phyloP scores from a whole-genome alignment of 2,113 vertebrate genomes.

The Hippocampus barbouri region DNA sequence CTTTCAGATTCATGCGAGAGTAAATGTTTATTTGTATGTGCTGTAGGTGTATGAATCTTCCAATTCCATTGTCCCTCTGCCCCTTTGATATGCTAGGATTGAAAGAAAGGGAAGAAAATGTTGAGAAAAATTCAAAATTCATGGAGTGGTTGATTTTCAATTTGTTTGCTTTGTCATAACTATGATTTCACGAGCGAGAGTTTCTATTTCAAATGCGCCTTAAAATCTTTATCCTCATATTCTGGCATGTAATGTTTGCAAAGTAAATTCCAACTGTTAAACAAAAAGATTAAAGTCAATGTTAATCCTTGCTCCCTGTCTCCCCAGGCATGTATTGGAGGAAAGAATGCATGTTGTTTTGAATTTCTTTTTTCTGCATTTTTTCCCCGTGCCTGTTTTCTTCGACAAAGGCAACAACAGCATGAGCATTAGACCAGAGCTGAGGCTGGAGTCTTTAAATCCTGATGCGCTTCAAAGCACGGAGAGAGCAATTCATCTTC shows the following conservation, averaged over 20 bases:
- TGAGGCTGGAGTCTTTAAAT: constrained; percentile 78
- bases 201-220: not conserved
- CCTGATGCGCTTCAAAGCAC: constrained; percentile 79
- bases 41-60: not conserved
- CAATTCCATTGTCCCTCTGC: not conserved
- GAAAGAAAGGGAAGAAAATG: not conserved
- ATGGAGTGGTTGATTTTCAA: not conserved
- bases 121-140: not conserved
- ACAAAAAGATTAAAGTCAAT: constrained; percentile 40
- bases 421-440: constrained; percentile 70
- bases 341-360: constrained; percentile 73
- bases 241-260: constrained; percentile 19
- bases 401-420: constrained; percentile 74
- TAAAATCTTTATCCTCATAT: constrained; percentile 24
- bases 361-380: constrained; percentile 61
- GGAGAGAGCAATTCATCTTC: constrained; percentile 80
- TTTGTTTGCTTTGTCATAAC: not conserved
- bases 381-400: constrained; percentile 54
- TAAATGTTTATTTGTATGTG: not conserved
- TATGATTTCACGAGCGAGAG: not conserved
- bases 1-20: not conserved
- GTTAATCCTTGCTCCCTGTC: constrained; percentile 50
- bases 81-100: not conserved
- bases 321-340: constrained; percentile 62
- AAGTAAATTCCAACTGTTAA: constrained; percentile 31